Evolutionary conservation across 2,113 vertebrate genomes (phyloP).

Genomic region (Arothron firmamentum): DNA sequence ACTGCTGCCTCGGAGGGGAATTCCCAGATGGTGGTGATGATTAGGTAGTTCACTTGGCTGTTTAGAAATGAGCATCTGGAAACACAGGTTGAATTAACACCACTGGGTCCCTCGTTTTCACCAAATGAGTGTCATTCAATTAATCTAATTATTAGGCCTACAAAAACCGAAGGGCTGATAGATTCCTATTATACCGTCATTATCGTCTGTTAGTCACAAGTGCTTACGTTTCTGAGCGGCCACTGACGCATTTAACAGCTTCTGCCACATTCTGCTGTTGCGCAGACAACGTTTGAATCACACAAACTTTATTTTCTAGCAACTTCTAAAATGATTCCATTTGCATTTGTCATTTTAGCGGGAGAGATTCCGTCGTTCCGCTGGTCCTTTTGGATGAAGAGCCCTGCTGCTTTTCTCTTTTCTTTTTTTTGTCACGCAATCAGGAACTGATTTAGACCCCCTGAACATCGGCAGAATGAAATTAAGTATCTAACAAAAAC

Average conservation of each 20-base stretch:
- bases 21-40: constrained; percentile 73
- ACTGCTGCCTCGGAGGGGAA: constrained; percentile 68
- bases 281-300: constrained; percentile 28
- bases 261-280: constrained; percentile 21
- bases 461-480: constrained; percentile 64
- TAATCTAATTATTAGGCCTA: constrained; percentile 77
- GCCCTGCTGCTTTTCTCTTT: constrained; percentile 54
- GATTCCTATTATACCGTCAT: constrained; percentile 71
- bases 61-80: constrained; percentile 75
- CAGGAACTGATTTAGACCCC: constrained; percentile 63
- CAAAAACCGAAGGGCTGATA: constrained; percentile 71
- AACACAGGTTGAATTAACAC: constrained; percentile 75
- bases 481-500: constrained; percentile 56
- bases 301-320: constrained; percentile 25
- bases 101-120: constrained; percentile 68
- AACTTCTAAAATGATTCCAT: constrained; percentile 53
- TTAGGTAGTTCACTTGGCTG: constrained; percentile 71
- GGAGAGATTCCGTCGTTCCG: constrained; percentile 29
- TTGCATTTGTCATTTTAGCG: constrained; percentile 52
- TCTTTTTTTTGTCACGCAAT: constrained; percentile 60
- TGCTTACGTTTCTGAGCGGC: constrained; percentile 54
- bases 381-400: constrained; percentile 51
- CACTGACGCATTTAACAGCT: constrained; percentile 36
- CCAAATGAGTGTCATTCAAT: constrained; percentile 78
- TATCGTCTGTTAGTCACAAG: constrained; percentile 64